Percentiles rank a stretch among this genome's conserved stretches.
Evolutionary conservation across 2,888 invertebrate genomes (phyloP).

Genomic region (Plebejus melissa): DNA sequence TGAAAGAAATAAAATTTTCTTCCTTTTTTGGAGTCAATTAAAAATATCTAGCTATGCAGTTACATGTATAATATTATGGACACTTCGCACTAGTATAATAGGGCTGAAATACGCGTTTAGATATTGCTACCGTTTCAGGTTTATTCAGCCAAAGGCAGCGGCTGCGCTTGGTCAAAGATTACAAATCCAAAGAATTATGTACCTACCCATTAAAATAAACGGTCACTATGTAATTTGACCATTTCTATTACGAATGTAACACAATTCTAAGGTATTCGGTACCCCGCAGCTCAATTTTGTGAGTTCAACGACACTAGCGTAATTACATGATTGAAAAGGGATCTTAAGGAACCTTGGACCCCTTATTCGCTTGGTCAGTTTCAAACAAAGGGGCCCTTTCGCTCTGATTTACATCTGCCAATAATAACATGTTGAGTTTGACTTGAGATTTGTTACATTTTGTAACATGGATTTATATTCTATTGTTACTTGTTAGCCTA

Average conservation of each 20-base stretch:
- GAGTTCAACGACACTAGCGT: slow-evolving; percentile 72
- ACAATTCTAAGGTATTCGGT: slow-evolving; percentile 43
- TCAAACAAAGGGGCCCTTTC: slow-evolving; percentile 67
- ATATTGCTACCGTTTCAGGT: background rate
- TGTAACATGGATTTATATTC: background rate
- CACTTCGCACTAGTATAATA: too few relatives aligned
- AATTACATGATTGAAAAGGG: slow-evolving; percentile 65
- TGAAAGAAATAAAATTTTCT: too few relatives aligned
- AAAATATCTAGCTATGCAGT: too few relatives aligned
- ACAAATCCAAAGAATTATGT: background rate
- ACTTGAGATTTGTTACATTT: slow-evolving; percentile 17
- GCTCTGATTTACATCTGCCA: slow-evolving; percentile 46
- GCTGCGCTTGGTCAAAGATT: slow-evolving; percentile 1
- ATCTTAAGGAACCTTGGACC: slow-evolving; percentile 70
- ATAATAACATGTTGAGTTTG: slow-evolving; percentile 38
- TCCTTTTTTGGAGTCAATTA: too few relatives aligned
- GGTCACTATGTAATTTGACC: slow-evolving; percentile 34
- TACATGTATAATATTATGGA: too few relatives aligned
- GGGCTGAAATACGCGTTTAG: background rate
- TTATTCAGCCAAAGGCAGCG: background rate
- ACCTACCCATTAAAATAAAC: slow-evolving; percentile 19
- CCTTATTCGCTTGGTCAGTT: slow-evolving; percentile 74
- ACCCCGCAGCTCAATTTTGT: slow-evolving; percentile 61
- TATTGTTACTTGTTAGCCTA: background rate
- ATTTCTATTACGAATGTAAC: slow-evolving; percentile 38